Percentiles rank a stretch among this genome's conserved stretches.
phyloP scores from a whole-genome alignment of 2,888 invertebrate species.

The Apoda limacodes region DNA sequence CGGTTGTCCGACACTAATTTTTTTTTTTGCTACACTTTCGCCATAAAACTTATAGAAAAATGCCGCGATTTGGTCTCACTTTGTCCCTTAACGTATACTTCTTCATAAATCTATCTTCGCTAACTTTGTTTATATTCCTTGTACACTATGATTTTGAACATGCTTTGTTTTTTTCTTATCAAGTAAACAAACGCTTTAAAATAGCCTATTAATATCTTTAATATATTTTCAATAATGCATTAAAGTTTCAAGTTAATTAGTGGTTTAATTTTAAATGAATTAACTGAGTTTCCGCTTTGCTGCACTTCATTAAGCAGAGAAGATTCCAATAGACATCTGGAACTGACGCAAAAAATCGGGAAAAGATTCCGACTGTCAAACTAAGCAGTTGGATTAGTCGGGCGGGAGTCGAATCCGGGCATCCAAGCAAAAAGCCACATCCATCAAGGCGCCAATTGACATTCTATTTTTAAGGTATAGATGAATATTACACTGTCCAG shows the following conservation, averaged over 20 bases:
- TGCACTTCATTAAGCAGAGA: conserved; percentile 53
- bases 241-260: conserved; percentile 18
- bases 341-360: conserved; percentile 52
- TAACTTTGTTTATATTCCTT: background rate
- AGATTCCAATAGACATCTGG: conserved; percentile 55
- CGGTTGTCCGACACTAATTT: too few relatives aligned
- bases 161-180: background rate
- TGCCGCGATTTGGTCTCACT: too few relatives aligned
- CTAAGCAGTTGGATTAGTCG: conserved; percentile 52
- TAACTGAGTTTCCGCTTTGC: conserved; percentile 42
- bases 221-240: too few relatives aligned
- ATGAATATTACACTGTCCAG: too few relatives aligned
- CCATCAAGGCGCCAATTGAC: conserved; percentile 46
- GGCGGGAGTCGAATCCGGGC: conserved; percentile 30
- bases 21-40: too few relatives aligned
- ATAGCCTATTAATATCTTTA: background rate
- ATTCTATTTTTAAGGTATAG: too few relatives aligned
- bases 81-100: too few relatives aligned
- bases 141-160: background rate
- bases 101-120: too few relatives aligned
- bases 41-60: too few relatives aligned
- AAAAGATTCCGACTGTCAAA: conserved; percentile 60
- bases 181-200: background rate
- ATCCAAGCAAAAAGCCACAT: conserved; percentile 60
- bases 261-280: conserved; percentile 23